Evolutionary conservation across 2,888 invertebrate species (phyloP).

Genomic region (Euclidia mi): DNA sequence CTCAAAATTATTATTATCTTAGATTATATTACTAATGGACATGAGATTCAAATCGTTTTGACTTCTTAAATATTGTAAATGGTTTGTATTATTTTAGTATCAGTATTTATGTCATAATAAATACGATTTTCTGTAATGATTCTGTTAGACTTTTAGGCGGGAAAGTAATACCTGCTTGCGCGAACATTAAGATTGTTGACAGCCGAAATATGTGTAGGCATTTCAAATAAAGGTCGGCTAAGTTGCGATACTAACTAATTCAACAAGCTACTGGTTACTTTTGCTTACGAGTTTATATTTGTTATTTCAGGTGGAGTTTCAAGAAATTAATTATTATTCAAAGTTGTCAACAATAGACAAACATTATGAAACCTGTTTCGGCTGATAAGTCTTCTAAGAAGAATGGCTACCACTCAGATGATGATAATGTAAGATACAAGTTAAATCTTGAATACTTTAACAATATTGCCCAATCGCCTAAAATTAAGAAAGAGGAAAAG

Average conservation of each 20-base stretch:
- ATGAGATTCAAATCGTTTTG: slow-evolving; percentile 10
- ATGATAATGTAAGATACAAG: slow-evolving; percentile 82
- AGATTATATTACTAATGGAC: slow-evolving; percentile 29
- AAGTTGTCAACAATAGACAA: slow-evolving; percentile 8
- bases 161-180: slow-evolving; percentile 59
- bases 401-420: slow-evolving; percentile 81
- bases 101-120: slow-evolving; percentile 17
- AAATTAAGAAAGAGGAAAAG: slow-evolving; percentile 58
- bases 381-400: slow-evolving; percentile 62
- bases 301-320: slow-evolving; percentile 42
- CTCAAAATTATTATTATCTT: slow-evolving; percentile 51
- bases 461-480: slow-evolving; percentile 59
- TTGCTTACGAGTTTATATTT: slow-evolving; percentile 12
- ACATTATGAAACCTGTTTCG: slow-evolving; percentile 67
- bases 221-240: too few species aligned
- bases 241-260: too few species aligned
- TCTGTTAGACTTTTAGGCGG: slow-evolving; percentile 67
- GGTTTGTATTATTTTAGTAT: slow-evolving; percentile 1
- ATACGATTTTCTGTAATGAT: slow-evolving; percentile 15
- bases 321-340: slow-evolving; percentile 13
- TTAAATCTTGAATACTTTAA: slow-evolving; percentile 76
- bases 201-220: not conserved
- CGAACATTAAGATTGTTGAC: not conserved
- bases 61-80: slow-evolving; percentile 7
- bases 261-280: not conserved